phyloP scores from a whole-genome alignment of 2,113 vertebrate species.

The Nerophis ophidion region DNA sequence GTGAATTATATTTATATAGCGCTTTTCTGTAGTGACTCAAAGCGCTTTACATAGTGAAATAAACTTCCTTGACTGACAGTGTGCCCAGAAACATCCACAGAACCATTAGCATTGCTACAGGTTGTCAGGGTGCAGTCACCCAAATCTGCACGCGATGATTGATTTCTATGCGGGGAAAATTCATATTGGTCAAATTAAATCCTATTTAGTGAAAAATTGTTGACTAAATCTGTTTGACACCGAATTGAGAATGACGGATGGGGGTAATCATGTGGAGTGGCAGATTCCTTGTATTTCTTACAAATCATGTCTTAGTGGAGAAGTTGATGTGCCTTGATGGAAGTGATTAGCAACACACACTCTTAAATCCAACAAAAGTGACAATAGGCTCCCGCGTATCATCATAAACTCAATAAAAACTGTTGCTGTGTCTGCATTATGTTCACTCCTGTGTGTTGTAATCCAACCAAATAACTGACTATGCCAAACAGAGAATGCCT shows the following conservation, averaged over 20 bases:
- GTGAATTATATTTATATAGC: not conserved
- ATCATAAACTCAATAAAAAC: too few species aligned
- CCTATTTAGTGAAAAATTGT: conserved; percentile 31
- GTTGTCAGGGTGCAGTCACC: conserved; percentile 21
- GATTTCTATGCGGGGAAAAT: conserved; percentile 23
- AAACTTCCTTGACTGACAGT: too few species aligned
- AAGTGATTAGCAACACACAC: not conserved
- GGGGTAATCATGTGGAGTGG: conserved; percentile 17
- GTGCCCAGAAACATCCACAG: not conserved
- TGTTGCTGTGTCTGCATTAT: too few species aligned
- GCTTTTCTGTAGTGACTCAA: too few species aligned
- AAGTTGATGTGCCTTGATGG: not conserved
- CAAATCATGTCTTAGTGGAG: conserved; percentile 13
- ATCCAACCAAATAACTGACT: not conserved
- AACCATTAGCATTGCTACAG: not conserved
- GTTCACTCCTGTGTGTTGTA: not conserved
- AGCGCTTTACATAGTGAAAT: too few species aligned
- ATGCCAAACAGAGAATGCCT: not conserved
- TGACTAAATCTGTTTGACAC: conserved; percentile 17
- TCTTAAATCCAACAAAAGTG: too few species aligned
- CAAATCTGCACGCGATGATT: conserved; percentile 6
- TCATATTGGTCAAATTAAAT: conserved; percentile 26
- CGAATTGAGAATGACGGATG: conserved; percentile 26
- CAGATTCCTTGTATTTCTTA: conserved; percentile 16
- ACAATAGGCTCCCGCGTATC: too few species aligned